Base-by-base conservation (phyloP, 1,140 invertebrate species). In the Penaeus japonicus region DNA sequence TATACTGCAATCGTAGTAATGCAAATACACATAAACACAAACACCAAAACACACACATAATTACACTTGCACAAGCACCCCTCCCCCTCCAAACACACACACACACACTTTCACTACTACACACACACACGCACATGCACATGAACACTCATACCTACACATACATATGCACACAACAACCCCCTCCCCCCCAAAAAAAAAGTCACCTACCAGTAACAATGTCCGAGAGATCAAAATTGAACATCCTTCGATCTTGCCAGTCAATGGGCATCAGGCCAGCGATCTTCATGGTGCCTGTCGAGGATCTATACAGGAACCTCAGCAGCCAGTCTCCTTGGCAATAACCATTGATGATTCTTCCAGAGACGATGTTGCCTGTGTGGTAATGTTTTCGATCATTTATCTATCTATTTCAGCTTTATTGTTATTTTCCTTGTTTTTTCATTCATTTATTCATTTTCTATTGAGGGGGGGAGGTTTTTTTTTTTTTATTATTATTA, bases 271-370 rank as follows among this genome's bases (percentile, higher is more conserved):
- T 93, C 3, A 95, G 92, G 4, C 95, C 95, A 81, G 95, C 95
- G 83, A 95, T 94, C 79, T 91, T 93, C 20, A 94, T 92, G 70
- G 93, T 93, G 55, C 93, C 93, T 57, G 95, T 95, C 15, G 95
- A 93, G 30, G 95, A 95, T 80, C 95, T 92, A 90, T 95, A 95
- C 17, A 96, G 91, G 91, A 95, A 95, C 91, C 94, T 95, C 30
- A 96, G 91, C n/a, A 96, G 91, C 95, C 95, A 95, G 91, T 96
- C 95, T 70, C 93, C 93, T 59, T 93, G 93, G 92, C 94, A 95
- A 92, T 95, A 96, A 57, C 95, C 95, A 92, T 96, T 96, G 65
- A 95, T 93, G 89, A 96, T 94, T 90, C 93, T 94, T 15, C 95
- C 95, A 75, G 94, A 93, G 0, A 96, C 95, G 55, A 96, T 94